phyloP scores from a whole-genome alignment of 2,888 invertebrate species.

The Caenorhabditis imperialis region DNA sequence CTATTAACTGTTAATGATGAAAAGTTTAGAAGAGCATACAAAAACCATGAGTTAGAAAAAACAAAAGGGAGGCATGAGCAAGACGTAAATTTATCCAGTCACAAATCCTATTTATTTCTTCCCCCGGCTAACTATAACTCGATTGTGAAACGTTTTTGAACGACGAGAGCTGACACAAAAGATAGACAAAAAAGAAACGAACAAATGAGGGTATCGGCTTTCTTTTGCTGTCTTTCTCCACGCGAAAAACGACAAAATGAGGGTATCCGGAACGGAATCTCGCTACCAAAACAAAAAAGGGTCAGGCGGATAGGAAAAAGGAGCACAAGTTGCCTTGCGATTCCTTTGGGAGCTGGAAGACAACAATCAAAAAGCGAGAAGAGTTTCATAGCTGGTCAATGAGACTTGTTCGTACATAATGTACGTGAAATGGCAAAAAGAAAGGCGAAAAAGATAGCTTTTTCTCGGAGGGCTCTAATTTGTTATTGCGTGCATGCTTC shows the following conservation, averaged over 20 bases:
- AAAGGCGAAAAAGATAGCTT: slow-evolving; percentile 19
- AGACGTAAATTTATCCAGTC: slow-evolving; percentile 13
- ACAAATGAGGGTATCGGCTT: not conserved
- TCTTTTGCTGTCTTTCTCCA: not conserved
- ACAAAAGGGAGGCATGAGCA: not conserved
- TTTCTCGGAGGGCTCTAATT: slow-evolving; percentile 32
- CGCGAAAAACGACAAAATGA: slow-evolving; percentile 31
- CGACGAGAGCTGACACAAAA: slow-evolving; percentile 15
- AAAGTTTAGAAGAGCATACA: too few species aligned
- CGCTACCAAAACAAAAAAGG: slow-evolving; percentile 21
- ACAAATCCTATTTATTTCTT: slow-evolving; percentile 35
- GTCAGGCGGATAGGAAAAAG: slow-evolving; percentile 7
- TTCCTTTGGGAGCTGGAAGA: slow-evolving; percentile 40
- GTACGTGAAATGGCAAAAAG: slow-evolving; percentile 1
- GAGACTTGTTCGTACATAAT: slow-evolving; percentile 20
- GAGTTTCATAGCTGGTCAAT: not conserved
- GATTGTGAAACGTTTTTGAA: slow-evolving; percentile 35
- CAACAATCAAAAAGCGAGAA: slow-evolving; percentile 17
- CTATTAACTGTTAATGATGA: too few species aligned
- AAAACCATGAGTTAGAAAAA: not conserved
- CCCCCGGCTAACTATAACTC: slow-evolving; percentile 13
- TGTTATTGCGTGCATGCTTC: slow-evolving; percentile 53
- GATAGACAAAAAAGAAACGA: not conserved
- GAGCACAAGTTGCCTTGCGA: not conserved
- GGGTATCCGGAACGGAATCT: slow-evolving; percentile 51